Percentiles rank a stretch among this genome's conserved stretches.
Evolutionary conservation across 2,113 vertebrate genomes (phyloP).

Genomic region (Seriola quinqueradiata): DNA sequence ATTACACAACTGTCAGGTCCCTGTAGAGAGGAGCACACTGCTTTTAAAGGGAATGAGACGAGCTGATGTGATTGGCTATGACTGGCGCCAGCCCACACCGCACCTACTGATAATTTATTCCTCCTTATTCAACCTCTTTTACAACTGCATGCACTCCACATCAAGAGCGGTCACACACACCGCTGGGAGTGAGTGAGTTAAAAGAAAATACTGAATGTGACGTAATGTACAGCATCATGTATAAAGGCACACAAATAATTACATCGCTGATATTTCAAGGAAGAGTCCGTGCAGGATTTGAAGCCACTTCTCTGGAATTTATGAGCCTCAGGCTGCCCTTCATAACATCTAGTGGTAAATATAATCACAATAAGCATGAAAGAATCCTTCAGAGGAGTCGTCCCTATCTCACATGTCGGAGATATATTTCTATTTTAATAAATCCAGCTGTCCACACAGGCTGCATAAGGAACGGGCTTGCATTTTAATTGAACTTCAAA

Average conservation of each 20-base stretch:
- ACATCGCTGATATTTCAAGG: not conserved
- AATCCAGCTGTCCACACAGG: not conserved
- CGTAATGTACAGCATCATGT: not conserved
- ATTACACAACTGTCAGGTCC: slow-evolving; percentile 22
- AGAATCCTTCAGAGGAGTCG: not conserved
- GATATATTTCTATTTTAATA: too few relatives aligned
- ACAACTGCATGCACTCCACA: not conserved
- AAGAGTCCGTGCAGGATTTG: not conserved
- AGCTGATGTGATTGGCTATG: slow-evolving; percentile 37
- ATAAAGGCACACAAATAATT: not conserved
- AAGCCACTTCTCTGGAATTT: not conserved
- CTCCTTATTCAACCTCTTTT: slow-evolving; percentile 13
- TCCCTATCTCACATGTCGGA: too few relatives aligned
- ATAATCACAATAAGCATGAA: not conserved
- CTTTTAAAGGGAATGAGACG: slow-evolving; percentile 43
- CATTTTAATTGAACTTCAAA: not conserved
- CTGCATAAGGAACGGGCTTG: not conserved
- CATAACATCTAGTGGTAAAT: not conserved
- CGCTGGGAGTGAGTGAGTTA: not conserved
- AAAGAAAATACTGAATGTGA: not conserved
- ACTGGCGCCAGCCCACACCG: slow-evolving; percentile 14
- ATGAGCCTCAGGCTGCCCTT: not conserved
- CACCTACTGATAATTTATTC: slow-evolving; percentile 41
- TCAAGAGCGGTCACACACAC: not conserved
- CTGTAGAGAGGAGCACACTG: not conserved